phyloP scores from a whole-genome alignment of 2,797 vertebrate species.

The Takifugu rubripes region DNA sequence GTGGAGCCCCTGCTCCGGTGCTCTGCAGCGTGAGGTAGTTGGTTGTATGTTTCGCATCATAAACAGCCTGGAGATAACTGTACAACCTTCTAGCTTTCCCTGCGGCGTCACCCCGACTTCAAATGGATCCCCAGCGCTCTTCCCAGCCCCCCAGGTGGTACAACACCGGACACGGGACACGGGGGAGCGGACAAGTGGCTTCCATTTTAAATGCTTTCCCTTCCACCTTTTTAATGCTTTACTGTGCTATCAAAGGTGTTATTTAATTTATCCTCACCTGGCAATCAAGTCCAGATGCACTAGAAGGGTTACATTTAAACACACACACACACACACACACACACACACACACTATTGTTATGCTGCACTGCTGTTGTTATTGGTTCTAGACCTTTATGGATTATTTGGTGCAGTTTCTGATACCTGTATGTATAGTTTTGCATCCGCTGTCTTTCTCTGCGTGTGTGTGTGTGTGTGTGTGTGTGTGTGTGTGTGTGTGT shows the following conservation, averaged over 20 bases:
- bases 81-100: conserved; percentile 87
- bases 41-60: conserved; percentile 85
- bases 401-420: too few species aligned
- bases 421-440: too few species aligned
- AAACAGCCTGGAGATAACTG: conserved; percentile 80
- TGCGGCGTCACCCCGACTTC: conserved; percentile 77
- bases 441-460: too few species aligned
- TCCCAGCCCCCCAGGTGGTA: conserved; percentile 28
- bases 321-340: too few species aligned
- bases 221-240: background rate
- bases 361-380: too few species aligned
- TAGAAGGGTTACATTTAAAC: too few species aligned
- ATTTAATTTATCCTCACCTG: background rate
- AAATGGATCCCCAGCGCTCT: conserved; percentile 5
- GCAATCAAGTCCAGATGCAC: too few species aligned
- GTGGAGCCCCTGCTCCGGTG: conserved; percentile 55
- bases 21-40: conserved; percentile 89
- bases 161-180: too few species aligned
- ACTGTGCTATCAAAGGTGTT: background rate
- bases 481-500: too few species aligned
- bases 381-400: too few species aligned
- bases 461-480: too few species aligned
- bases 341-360: too few species aligned
- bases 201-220: background rate
- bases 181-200: background rate